A percentile compares a stretch with the other conserved stretches of the same genome.
Evolutionary conservation across 2,888 invertebrate species (phyloP).

Genomic region (Vandiemenella viatica): DNA sequence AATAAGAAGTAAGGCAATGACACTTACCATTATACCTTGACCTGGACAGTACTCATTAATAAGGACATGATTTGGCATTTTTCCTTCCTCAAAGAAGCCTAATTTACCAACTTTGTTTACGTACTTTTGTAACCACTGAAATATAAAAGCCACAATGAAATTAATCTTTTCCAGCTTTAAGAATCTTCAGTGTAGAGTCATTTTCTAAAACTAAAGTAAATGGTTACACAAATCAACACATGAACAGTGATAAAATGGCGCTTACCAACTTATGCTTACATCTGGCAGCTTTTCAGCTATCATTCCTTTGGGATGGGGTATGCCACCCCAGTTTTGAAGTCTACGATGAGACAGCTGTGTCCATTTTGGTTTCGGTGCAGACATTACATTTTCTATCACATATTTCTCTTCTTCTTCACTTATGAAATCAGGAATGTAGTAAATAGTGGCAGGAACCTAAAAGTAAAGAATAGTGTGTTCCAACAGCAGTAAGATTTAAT

Average conservation of each 20-base stretch:
- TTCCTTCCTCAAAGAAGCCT: slow-evolving; percentile 51
- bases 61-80: slow-evolving; percentile 74
- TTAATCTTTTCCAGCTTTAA: neutral
- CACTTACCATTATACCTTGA: slow-evolving; percentile 81
- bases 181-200: neutral
- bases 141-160: too few species aligned
- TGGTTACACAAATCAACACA: neutral
- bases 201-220: neutral
- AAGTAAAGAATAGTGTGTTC: too few species aligned
- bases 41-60: slow-evolving; percentile 88
- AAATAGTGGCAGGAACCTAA: slow-evolving; percentile 32
- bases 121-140: slow-evolving; percentile 58
- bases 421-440: slow-evolving; percentile 80
- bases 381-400: slow-evolving; percentile 57
- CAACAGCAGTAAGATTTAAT: too few species aligned
- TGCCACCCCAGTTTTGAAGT: slow-evolving; percentile 95
- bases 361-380: slow-evolving; percentile 88
- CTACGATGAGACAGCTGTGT: slow-evolving; percentile 78
- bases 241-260: neutral
- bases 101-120: slow-evolving; percentile 52
- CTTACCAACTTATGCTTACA: slow-evolving; percentile 20
- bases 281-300: slow-evolving; percentile 73
- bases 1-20: too few species aligned
- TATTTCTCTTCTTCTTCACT: slow-evolving; percentile 51
- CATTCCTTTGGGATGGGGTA: slow-evolving; percentile 88